Base-by-base conservation (phyloP, 2,113 vertebrate species). In the Rhombomys opimus region DNA sequence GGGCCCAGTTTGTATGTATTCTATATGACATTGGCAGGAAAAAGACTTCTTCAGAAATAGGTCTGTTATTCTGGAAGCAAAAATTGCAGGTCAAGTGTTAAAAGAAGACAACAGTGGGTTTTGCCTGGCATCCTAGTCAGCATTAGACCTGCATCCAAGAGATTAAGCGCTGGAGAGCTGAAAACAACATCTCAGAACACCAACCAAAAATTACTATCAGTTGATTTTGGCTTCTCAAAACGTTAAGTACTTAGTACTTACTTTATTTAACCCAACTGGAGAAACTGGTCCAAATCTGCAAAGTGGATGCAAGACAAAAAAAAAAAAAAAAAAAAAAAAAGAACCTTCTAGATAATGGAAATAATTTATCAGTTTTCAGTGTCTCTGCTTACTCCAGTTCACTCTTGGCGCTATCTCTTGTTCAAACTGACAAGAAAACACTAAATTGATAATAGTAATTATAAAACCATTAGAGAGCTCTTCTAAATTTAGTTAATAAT, bases 401-500 rank as follows among this genome's bases (percentile, higher is more conserved):
- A 25, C n/a, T 93, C 41, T 93, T 15, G 23, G 14, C 32, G 81
- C 27, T 85, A 54, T 32, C 54, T 91, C 67, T 67, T 95, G 25
- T 54, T 90, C 18, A 12, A 65, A 90, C 84, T 82, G 72, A 95
- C 41, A 90, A 87, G 61, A 93, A 81, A 95, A 65, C 93, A 50
- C 75, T 46, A 87, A 93, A 89, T 57, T 90, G 76, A 18, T 57
- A 67, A 54, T 61, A 68, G 78, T 93, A 90, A 95, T 94, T 92
- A 67, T 82, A 90, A 25, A 90, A 93, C 52, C 75, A 88, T 35
- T 86, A 70, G 75, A 93, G 35, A 87, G 87, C 23, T 73, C 76
- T 94, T 68, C 77, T 90, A 92, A 92, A 67, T 38, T 87, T 92
- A 75, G 67, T 91, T 96, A 96, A 94, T 96, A 91, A 95, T 93